A percentile compares a stretch with the other conserved stretches of the same genome.
Evolutionary conservation across 1,140 invertebrate species (phyloP).

Genomic region (Mamestra configurata): DNA sequence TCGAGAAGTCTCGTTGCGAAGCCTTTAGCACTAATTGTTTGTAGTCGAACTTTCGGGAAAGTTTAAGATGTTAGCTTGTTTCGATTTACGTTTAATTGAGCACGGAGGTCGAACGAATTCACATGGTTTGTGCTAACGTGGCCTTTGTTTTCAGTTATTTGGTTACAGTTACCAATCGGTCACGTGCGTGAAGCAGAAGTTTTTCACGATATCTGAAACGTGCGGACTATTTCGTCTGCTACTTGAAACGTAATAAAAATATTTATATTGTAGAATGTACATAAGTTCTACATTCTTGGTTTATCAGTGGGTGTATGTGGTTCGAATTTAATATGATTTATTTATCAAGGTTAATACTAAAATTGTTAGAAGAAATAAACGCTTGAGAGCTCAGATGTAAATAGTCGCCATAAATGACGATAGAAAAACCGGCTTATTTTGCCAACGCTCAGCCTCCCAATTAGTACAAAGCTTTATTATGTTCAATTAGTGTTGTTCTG

Average conservation of each 20-base stretch:
- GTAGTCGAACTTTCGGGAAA: conserved; percentile 17
- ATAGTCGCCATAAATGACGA: neutral
- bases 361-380: neutral
- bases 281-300: conserved; percentile 2
- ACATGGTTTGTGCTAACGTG: conserved; percentile 31
- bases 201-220: conserved; percentile 42
- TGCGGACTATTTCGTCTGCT: conserved; percentile 32
- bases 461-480: too few relatives aligned
- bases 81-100: conserved; percentile 32
- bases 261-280: conserved; percentile 17
- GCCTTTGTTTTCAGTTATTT: conserved; percentile 43
- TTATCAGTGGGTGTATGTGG: neutral
- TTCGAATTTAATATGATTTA: neutral
- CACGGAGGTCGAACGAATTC: conserved; percentile 31
- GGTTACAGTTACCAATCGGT: conserved; percentile 20
- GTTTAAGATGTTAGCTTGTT: conserved; percentile 23
- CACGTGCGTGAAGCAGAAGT: conserved; percentile 24
- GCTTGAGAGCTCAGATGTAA: neutral
- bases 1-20: conserved; percentile 9
- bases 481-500: too few relatives aligned
- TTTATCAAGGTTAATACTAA: conserved; percentile 14
- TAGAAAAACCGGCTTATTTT: neutral
- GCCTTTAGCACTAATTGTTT: conserved; percentile 27
- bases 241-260: conserved; percentile 38
- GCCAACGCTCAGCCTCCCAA: too few relatives aligned